Base-by-base conservation (phyloP, 2,113 vertebrate species). In the Micronisus gabar region DNA sequence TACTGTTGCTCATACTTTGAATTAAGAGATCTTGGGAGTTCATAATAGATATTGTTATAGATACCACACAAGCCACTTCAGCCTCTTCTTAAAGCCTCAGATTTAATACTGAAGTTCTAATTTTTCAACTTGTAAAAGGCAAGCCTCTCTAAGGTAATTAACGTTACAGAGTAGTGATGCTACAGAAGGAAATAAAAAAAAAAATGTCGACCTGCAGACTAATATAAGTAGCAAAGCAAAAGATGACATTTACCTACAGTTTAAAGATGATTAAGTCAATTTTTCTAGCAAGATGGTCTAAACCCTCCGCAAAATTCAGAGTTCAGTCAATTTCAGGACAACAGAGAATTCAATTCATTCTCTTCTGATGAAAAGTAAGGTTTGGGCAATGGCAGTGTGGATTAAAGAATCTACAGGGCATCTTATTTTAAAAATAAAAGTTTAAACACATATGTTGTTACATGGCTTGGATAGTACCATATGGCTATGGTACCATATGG, bases 391-490 rank as follows among this genome's bases (percentile, higher is more conserved):
- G 18, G 55, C 22, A 85, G 22, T 1, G 7, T 29, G 10, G 34
- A 94, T 38, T 86, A 58, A 70, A 63, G 32, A 86, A 68, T 86
- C 26, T 59, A 91, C n/a, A 84, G 55, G 56, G 65, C 52, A 86
- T 7, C 30, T n/a, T 67, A 30, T 85, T 81, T 87, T 72, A 86
- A 74, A 85, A 89, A 71, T 67, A 53, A 72, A 91, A 65, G 52
- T 95, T 95, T 87, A 85, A 91, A 87, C 43, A 90, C 65, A 21
- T 72, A 90, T 67, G 48, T 90, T 94, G 26, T 90, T 90, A 80
- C 22, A 68, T 86, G 71, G 53, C 34, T 91, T 82, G 43, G 81
- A 76, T 75, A 85, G 65, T 80, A 89, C 43, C 89, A 85, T 93
- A 95, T 59, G 82, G 91, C 59, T 95, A 41, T 14, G 22, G 26